Base-by-base conservation (phyloP, 2,888 invertebrate species). In the Tanytarsus gracilentus region DNA sequence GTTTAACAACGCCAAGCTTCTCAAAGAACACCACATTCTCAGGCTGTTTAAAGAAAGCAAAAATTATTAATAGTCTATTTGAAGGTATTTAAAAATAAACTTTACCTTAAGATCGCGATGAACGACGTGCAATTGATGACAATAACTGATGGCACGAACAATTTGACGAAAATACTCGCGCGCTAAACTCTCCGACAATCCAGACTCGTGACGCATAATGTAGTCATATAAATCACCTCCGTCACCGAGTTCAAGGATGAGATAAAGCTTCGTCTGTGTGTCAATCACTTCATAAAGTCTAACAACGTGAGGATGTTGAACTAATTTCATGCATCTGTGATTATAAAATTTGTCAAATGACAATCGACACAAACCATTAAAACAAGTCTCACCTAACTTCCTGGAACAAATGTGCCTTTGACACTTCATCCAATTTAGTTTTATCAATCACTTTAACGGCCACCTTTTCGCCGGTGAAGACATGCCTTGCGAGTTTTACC, bases 21-120 rank as follows among this genome's bases (percentile, higher is more conserved):
- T 97, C 94, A 75, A 99, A 99, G 77, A 98, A 98, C 53, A 99
- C 96, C 62, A 99, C 98, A 79, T 99, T 99, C 76, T 99, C n/a
- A n/a, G 9, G 5, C 9, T 29, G 9, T 7, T 29, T 29, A 29
- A 9, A 29, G 9, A 7, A 7, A 29, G 29, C 9, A 7, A 29
- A 7, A 33, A 9, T 11, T 9, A 29, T 29, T 29, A 29, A 29
- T 11, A 4, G n/a, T 33, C 3, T 11, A 33, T 11, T 33, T 33
- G 6, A 4, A 4, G 6, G n/a, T 33, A 33, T 33, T 33, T 33
- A 3, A 4, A 3, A 33, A 33, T n/a, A 44, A 23, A 23, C 44
- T 44, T 99, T 11, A 98, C 99, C 76, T 99, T 99, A 65, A 99
- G 79, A 77, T 99, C 99, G 65, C 99, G 72, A 65, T 82, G 82